Percentiles rank a stretch among this genome's conserved stretches.
Evolutionary conservation across 1,140 invertebrate species (phyloP).

Genomic region (Monomorium pharaonis): DNA sequence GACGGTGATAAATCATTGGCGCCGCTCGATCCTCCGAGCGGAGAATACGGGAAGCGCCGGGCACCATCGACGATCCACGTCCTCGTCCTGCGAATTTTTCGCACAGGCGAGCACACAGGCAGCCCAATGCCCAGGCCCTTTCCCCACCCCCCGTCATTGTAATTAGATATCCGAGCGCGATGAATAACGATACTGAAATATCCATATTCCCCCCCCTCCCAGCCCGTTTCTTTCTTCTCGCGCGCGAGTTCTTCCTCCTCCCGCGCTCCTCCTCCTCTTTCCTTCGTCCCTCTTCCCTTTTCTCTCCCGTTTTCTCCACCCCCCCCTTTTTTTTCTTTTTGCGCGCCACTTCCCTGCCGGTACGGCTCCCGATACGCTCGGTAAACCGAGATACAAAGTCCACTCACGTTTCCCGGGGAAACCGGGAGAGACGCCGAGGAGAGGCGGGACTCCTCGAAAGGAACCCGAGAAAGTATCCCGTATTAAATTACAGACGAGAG

Average conservation of each 20-base stretch:
- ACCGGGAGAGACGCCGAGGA: constrained; percentile 41
- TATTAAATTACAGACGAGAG: constrained; percentile 75
- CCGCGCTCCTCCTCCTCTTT: not conserved
- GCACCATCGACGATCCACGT: constrained; percentile 32
- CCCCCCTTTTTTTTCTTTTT: constrained; percentile 5
- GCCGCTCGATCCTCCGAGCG: constrained; percentile 13
- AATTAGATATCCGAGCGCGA: constrained; percentile 69
- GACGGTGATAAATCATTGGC: constrained; percentile 67
- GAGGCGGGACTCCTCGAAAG: constrained; percentile 69
- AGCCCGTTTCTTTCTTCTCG: not conserved
- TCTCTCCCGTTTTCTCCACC: not conserved
- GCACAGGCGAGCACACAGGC: constrained; percentile 50
- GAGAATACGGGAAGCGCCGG: not conserved
- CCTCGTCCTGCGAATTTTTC: constrained; percentile 64
- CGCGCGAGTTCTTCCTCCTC: not conserved
- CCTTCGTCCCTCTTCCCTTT: not conserved
- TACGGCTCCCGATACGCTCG: constrained; percentile 61
- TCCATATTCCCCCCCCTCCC: constrained; percentile 29
- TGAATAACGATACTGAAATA: constrained; percentile 68
- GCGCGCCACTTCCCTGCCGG: constrained; percentile 42
- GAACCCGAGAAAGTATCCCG: constrained; percentile 71
- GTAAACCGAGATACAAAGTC: constrained; percentile 70
- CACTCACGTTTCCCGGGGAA: constrained; percentile 68
- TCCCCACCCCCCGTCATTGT: constrained; percentile 55
- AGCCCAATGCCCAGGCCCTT: not conserved